Percentiles rank a stretch among this genome's conserved stretches.
Evolutionary conservation across 2,888 invertebrate species (phyloP).

Genomic region (Rhagonycha fulva): DNA sequence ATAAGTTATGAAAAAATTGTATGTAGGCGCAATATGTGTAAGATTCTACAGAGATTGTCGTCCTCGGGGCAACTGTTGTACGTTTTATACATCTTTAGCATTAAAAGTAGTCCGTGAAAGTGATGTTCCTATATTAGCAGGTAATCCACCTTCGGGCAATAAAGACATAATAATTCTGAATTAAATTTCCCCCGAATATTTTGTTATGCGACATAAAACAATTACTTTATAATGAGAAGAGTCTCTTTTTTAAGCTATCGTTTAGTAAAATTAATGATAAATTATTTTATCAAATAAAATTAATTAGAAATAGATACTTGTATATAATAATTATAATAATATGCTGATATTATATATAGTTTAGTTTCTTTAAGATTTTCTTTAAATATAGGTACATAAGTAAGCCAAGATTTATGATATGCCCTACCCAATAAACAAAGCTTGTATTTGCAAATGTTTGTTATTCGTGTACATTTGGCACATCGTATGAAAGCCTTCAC

Average conservation of each 20-base stretch:
- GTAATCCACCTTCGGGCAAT: not conserved
- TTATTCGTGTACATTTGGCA: too few species aligned
- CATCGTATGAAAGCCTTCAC: too few species aligned
- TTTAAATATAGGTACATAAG: not conserved
- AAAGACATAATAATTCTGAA: not conserved
- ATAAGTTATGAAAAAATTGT: not conserved
- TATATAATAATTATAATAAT: too few species aligned
- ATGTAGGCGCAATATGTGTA: not conserved
- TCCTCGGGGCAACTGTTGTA: constrained; percentile 3
- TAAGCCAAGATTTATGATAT: too few species aligned
- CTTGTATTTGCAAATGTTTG: too few species aligned
- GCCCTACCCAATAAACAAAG: too few species aligned
- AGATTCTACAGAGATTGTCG: constrained; percentile 2
- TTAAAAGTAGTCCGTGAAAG: constrained; percentile 1
- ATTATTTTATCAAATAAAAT: too few species aligned
- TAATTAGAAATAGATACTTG: too few species aligned
- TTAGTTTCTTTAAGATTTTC: not conserved
- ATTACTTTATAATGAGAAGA: too few species aligned
- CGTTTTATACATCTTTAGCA: not conserved
- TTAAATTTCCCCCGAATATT: not conserved
- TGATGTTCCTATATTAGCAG: not conserved
- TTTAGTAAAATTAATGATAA: too few species aligned
- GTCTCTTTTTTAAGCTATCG: too few species aligned
- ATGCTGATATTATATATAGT: too few species aligned
- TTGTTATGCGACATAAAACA: not conserved